phyloP scores from a whole-genome alignment of 2,888 invertebrate species.

The Cheilosia soror region DNA sequence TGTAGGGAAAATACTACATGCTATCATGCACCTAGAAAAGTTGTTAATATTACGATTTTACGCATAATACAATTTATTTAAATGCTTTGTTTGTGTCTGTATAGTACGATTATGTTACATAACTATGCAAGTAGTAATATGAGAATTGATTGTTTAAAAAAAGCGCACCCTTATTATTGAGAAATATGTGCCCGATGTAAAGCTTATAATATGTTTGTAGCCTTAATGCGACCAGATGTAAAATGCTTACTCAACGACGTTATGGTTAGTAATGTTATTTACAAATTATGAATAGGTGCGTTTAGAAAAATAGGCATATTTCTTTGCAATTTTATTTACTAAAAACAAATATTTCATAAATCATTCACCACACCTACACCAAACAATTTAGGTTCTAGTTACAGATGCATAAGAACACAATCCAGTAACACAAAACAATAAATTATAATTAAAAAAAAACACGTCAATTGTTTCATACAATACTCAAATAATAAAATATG shows the following conservation, averaged over 20 bases:
- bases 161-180: background rate
- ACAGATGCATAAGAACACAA: background rate
- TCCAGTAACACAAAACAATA: slow-evolving; percentile 19
- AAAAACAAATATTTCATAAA: background rate
- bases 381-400: background rate
- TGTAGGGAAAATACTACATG: background rate
- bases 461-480: slow-evolving; percentile 29
- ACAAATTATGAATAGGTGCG: no score
- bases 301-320: no score
- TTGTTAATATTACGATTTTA: slow-evolving; percentile 4
- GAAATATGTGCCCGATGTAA: no score
- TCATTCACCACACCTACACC: background rate
- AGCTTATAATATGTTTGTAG: no score
- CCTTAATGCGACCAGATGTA: no score
- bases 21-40: slow-evolving; percentile 8
- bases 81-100: slow-evolving; percentile 7
- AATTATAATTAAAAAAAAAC: slow-evolving; percentile 21
- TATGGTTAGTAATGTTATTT: no score
- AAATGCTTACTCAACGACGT: no score
- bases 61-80: slow-evolving; percentile 7
- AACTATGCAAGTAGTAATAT: slow-evolving; percentile 2
- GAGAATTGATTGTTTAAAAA: slow-evolving; percentile 21
- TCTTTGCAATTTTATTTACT: background rate
- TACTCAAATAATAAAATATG: slow-evolving; percentile 21
- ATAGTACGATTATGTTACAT: background rate